Percentiles rank a stretch among this genome's conserved stretches.
These are phyloP conservation scores for Gymnocheta viridis DNA, from an alignment of 2,888 invertebrate species.

Conservation along the genomic window DNA sequence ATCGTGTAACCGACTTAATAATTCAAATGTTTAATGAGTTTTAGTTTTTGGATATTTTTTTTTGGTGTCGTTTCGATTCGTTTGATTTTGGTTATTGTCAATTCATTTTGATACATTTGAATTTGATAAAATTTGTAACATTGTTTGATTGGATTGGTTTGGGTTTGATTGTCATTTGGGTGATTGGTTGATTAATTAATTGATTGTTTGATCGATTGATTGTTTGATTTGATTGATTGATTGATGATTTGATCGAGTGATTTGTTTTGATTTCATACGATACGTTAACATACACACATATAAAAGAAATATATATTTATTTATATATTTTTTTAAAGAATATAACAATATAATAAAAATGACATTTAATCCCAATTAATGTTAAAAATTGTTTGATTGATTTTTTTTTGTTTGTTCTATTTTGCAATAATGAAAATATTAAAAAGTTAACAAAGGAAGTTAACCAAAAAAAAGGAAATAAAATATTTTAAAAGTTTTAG, in stretches of 20 bases:
- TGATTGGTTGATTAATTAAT: constrained; percentile 53
- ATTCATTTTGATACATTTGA: constrained; percentile 26
- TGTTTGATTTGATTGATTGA: constrained; percentile 44
- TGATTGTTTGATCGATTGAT: constrained; percentile 49
- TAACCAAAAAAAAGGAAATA: not conserved
- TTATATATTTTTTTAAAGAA: constrained; percentile 56
- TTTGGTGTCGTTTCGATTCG: constrained; percentile 21
- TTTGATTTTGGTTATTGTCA: too few relatives aligned
- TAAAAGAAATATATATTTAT: constrained; percentile 58
- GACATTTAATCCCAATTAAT: constrained; percentile 64
- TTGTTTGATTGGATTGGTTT: constrained; percentile 51
- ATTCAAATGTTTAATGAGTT: constrained; percentile 70
- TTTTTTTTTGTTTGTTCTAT: constrained; percentile 5
- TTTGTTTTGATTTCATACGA: constrained; percentile 64
- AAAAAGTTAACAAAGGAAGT: not conserved
- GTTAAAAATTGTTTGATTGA: constrained; percentile 31
- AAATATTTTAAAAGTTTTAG: not conserved
- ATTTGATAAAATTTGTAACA: constrained; percentile 44
- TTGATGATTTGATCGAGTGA: constrained; percentile 63
- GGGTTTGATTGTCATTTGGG: constrained; percentile 52
- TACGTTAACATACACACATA: constrained; percentile 67
- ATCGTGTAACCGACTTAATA: constrained; percentile 95
- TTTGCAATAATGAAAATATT: constrained; percentile 38
- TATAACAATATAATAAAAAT: constrained; percentile 64
- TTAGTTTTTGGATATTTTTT: constrained; percentile 43